Evolutionary conservation across 2,888 invertebrate genomes (phyloP).

Genomic region (Auanema sp.): DNA sequence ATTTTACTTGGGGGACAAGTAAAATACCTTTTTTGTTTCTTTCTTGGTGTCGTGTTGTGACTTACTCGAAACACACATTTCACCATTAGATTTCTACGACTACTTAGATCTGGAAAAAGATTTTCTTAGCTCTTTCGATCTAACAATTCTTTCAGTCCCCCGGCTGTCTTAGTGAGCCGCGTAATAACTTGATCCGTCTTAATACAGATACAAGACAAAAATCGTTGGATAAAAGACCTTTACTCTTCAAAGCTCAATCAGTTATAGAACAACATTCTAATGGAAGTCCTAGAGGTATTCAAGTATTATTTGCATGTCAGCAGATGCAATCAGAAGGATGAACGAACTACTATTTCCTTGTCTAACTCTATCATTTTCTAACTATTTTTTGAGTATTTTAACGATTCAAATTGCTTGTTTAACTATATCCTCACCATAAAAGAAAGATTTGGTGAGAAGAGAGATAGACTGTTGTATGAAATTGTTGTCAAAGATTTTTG

Average conservation of each 20-base stretch:
- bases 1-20: too few relatives aligned
- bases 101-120: too few relatives aligned
- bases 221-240: slow-evolving; percentile 40
- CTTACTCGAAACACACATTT: too few relatives aligned
- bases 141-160: slow-evolving; percentile 20
- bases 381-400: neutral
- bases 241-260: slow-evolving; percentile 58
- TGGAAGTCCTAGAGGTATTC: slow-evolving; percentile 29
- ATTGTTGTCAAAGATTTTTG: neutral
- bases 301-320: neutral
- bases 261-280: slow-evolving; percentile 45
- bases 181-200: slow-evolving; percentile 4
- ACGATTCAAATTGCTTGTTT: too few relatives aligned
- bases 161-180: slow-evolving; percentile 14
- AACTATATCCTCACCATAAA: too few relatives aligned
- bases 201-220: slow-evolving; percentile 17
- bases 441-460: too few relatives aligned
- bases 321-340: neutral
- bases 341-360: neutral
- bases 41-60: too few relatives aligned
- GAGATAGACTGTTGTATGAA: neutral
- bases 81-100: too few relatives aligned
- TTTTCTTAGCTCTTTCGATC: neutral
- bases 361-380: neutral
- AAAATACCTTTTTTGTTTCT: too few relatives aligned